phyloP scores from a whole-genome alignment of 2,888 invertebrate species.

The Xanthia icteritia region DNA sequence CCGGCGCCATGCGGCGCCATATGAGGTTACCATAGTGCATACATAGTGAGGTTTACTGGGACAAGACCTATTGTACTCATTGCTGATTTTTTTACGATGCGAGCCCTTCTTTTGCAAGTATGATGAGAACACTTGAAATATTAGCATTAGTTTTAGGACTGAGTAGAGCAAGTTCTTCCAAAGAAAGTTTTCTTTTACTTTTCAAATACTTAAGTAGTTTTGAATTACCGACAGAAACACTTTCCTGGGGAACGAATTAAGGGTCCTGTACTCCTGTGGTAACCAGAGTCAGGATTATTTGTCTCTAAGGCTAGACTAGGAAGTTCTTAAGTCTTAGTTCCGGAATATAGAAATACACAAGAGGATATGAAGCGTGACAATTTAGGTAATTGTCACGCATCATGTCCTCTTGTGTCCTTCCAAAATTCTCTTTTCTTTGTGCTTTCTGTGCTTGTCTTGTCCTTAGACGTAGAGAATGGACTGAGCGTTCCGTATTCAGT shows the following conservation, averaged over 20 bases:
- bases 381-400: too few species aligned
- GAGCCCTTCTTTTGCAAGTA: constrained; percentile 36
- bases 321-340: background rate
- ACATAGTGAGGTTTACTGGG: constrained; percentile 53
- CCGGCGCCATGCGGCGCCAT: constrained; percentile 67
- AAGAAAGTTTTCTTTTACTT: constrained; percentile 4
- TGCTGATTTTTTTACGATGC: constrained; percentile 35
- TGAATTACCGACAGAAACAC: background rate
- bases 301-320: background rate
- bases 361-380: background rate
- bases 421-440: background rate
- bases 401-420: too few species aligned
- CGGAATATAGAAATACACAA: background rate
- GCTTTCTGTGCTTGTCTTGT: background rate
- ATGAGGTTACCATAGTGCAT: constrained; percentile 61
- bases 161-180: background rate
- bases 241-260: background rate
- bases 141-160: constrained; percentile 42
- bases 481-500: too few species aligned
- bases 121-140: constrained; percentile 5
- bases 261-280: background rate
- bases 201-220: background rate
- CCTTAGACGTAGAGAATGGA: too few species aligned
- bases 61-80: constrained; percentile 58
- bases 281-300: background rate